Base-by-base conservation (phyloP, 2,888 invertebrate genomes). In the Mechanitis messenoides region DNA sequence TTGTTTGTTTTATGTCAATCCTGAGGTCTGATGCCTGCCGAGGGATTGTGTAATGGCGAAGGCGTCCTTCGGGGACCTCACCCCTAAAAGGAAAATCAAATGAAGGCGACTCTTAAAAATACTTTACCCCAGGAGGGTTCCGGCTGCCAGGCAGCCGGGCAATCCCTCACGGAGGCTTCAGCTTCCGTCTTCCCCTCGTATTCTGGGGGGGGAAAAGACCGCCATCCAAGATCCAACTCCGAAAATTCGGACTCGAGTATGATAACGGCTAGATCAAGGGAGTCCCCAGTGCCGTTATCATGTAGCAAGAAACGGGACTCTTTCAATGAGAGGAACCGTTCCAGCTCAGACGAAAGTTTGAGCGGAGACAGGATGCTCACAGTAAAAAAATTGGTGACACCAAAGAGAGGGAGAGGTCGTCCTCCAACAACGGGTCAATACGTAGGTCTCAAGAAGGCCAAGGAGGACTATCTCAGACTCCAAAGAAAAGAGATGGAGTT, bases 81-180 rank as follows among this genome's bases (percentile, higher is more conserved):
- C 57, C 57, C 57, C 47, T 50, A 20, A 33, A 57, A 57, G 35
- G 57, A 35, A 57, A 35, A 5, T 38, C 3, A n/a, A 53, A 33
- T 33, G 45, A 58, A 53, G 58, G 58, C 58, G 53, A 53, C 2
- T 28, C 38, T 12, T 31, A 58, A 53, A 2, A 58, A 12, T 33
- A 47, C 20, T 6, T 12, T 58, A 58, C 53, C 58, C 53, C 58
- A 60, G 56, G 11, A 38, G 47, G 59, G 59, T 59, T 38, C 55
- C 59, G 38, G 38, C 46, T 55, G 47, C 47, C 11, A 12, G 11
- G 55, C 46, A 35, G 55, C 35, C 35, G 55, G 59, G 46, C 55
- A 59, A 55, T 59, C 59, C 59, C 33, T 38, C 55, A 55, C 55
- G 46, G 55, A 55, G 20, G 12, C 59, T n/a, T 9, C 46, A 38